Base-by-base conservation (phyloP, 2,888 invertebrate species). In the Noctua pronuba region DNA sequence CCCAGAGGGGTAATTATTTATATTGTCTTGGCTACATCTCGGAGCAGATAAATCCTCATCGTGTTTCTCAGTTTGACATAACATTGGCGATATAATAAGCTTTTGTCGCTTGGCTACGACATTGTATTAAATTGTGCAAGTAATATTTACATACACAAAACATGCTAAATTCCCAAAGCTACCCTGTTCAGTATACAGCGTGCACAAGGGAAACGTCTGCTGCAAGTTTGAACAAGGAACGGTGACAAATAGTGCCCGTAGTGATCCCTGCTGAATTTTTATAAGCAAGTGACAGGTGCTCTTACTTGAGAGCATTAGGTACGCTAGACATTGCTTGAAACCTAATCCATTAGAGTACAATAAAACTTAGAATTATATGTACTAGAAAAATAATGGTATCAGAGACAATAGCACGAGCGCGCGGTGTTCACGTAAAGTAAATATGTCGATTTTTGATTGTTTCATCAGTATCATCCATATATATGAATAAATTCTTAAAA, bases 211-310 rank as follows among this genome's bases (percentile, higher is more conserved):
- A 35, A 80, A 28, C n/a, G 44, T 31, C 18, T 67, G 13, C 44
- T 55, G 67, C 67, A 62, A 75, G 60, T 67, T 28, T 67, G 46
- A 81, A 67, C 52, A 75, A 67, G 49, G 13, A 10, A 49, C 35
- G 11, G 4, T 35, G 58, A 82, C 41, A 58, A 68, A 69, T 76
- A 35, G 55, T n/a, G 65, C 24, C 10, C n/a, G n/a, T n/a, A 41
- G 31, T 49, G 55, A 64, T 69, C 55, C 46, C 64, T 78, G 46
- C 31, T 75, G 76, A 75, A 75, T 82, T 80, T 82, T 82, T 82
- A 82, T 68, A 35, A 68, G 76, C 41, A 28, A 7, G 41, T 68
- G 64, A 6, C 64, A 64, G 60, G 38, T 46, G 13, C 21, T 28
- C 6, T 55, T 71, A 44, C 77, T 55, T 46, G 38, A 55, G 24